Evolutionary conservation across 2,797 vertebrate species (phyloP), one percentile per base, ranked within the genome.

Genomic region (Bradypodion pumilum): DNA sequence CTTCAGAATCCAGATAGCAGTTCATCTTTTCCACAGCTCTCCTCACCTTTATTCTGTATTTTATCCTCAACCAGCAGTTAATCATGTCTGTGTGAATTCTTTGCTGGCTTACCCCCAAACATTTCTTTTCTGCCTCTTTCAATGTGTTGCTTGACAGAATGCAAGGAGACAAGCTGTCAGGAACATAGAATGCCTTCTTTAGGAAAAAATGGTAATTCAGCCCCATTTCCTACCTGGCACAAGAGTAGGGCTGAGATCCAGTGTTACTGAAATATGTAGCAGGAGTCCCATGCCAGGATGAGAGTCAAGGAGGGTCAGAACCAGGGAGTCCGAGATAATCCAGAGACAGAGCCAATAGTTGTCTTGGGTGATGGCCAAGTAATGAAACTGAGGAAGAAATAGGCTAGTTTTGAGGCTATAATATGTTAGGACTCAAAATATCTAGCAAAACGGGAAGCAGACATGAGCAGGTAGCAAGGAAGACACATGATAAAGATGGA

Each of bases 231-330:
- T 35, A 59, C 35, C 46, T 76, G 84, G n/a, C 78, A 85, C 40
- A 76, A 40, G 63, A 76, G 32, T 85, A 29, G 52, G 63, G 79
- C 65, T 76, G 63, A 69, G 72, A 85, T 72, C 78, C 78, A 69
- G 62, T 35, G 72, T 81, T 70, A 81, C 65, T 81, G 62, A 80
- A 69, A 75, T 80, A 80, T 69, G 78, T 69, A 85, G 62, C 3
- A 66, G 35, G 62, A 60, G n/a, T 85, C 29, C 49, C 78, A 69
- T 75, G 78, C 84, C 73, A 81, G 73, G 84, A 74, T 44, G 66
- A 74, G 70, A 81, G 73, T 81, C 78, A 85, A 80, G 40, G 40
- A 85, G 84, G 84, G 63, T 68, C n/a, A 81, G 78, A 81, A 76
- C 23, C 16, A 59, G 73, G 78, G 76, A 80, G 52, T 85, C 78